Evolutionary conservation across 2,888 invertebrate species (phyloP), one percentile per base, ranked within the genome.

Genomic region (Brachypalpus laphriformis): DNA sequence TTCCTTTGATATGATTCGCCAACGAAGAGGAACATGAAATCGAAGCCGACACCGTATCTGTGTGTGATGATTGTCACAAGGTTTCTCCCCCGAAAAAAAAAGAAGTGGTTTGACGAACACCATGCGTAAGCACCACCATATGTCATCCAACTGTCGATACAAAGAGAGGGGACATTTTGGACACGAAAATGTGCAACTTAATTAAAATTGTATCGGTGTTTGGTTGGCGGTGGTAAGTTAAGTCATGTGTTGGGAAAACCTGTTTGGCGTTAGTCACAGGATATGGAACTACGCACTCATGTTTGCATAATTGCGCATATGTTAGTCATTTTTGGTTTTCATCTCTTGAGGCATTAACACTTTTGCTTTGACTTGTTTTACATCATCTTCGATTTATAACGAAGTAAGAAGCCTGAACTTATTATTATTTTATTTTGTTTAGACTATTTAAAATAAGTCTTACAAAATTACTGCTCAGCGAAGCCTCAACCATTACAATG

Each of bases 1-100:
- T 57, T 72, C 31, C 82, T 82, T 76, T 82, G 77, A 82, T 77
- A 82, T 74, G 80, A 66, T 59, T 72, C 66, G 66, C 59, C 66
- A 54, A 42, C 25, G 18, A 56, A 16, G 25, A 40, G 81, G 54
- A 40, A 54, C 57, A 65, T 76, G 82, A 71, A 82, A 75, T 82
- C 76, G 77, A 77, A 61, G 77, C 71, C 72, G 72, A 77, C 72
- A 72, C 28, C 28, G 61, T 71, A 57, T 70, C 22, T 57, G 42
- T 57, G 42, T 70, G 51, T 57, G 47, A 57, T 70, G 51, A 16
- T 56, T 56, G 49, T 49, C 70, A 45, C 47, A 82, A 42, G 76
- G 49, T 54, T 54, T 49, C 56, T 49, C 18, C 45, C 20, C 25
- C 16, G 4, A 18, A 11, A 42, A 42, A 18, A 25, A 28, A 56